Evolutionary conservation across 2,888 invertebrate genomes (phyloP).

Genomic region (Pimpla rufipes): DNA sequence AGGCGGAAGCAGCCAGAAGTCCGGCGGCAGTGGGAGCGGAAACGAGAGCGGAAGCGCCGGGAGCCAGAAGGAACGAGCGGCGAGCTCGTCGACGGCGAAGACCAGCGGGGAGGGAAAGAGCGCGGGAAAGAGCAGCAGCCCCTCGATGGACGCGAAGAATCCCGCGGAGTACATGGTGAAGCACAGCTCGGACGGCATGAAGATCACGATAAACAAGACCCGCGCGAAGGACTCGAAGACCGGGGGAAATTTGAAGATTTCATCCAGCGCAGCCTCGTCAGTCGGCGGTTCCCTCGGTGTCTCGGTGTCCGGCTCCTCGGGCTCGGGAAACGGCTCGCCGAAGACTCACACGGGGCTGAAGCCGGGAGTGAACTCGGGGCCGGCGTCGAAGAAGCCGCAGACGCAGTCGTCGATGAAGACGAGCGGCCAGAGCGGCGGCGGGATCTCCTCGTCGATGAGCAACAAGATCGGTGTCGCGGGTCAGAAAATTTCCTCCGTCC

Average conservation of each 20-base stretch:
- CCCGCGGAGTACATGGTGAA: conserved; percentile 95
- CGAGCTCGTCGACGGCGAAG: conserved; percentile 81
- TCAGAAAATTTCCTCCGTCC: conserved; percentile 77
- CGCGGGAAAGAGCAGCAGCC: conserved; percentile 78
- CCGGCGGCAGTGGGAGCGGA: conserved; percentile 86
- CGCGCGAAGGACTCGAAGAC: conserved; percentile 90
- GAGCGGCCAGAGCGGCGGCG: conserved; percentile 75
- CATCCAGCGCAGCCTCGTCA: conserved; percentile 73
- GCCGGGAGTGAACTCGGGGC: conserved; percentile 94
- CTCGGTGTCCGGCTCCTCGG: conserved; percentile 79
- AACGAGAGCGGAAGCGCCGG: conserved; percentile 68
- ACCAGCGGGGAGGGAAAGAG: conserved; percentile 81
- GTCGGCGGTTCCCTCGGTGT: conserved; percentile 83
- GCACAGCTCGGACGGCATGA: conserved; percentile 95
- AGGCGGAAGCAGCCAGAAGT: conserved; percentile 74
- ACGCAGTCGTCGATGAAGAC: conserved; percentile 85
- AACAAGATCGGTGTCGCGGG: conserved; percentile 82
- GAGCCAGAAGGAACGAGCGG: conserved; percentile 77
- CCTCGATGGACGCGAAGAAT: conserved; percentile 87
- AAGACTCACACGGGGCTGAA: conserved; percentile 94
- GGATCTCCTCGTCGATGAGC: conserved; percentile 75
- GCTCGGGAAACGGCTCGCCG: conserved; percentile 88
- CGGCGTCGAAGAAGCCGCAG: conserved; percentile 92
- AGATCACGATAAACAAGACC: conserved; percentile 96
- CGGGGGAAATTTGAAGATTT: conserved; percentile 77